These are phyloP conservation scores for Sminthurides bifidus DNA, from an alignment of 1,140 invertebrate species.

Conservation along the genomic window DNA sequence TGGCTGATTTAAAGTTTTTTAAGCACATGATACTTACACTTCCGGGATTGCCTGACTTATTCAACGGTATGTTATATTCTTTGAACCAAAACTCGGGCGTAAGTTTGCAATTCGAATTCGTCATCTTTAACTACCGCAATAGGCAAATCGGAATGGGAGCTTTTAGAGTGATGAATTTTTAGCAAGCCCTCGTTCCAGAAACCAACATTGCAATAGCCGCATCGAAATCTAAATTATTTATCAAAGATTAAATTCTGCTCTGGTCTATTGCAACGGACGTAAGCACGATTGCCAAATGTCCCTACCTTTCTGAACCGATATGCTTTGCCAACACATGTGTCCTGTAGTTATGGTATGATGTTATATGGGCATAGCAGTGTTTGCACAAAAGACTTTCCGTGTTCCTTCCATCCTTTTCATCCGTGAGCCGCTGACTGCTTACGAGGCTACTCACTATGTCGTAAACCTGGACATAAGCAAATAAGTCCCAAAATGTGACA, in stretches of 20 bases:
- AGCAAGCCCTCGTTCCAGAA: conserved; percentile 22
- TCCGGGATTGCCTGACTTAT: conserved; percentile 5
- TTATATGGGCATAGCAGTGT: conserved; percentile 37
- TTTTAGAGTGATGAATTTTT: conserved; percentile 12
- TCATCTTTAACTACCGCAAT: conserved; percentile 1
- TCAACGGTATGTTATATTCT: conserved; percentile 16
- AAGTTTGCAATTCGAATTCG: conserved; percentile 10
- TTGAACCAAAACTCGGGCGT: conserved; percentile 19
- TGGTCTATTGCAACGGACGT: conserved; percentile 34
- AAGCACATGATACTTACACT: neutral
- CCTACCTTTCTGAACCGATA: conserved; percentile 28
- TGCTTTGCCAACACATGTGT: conserved; percentile 38
- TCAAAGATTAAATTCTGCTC: neutral
- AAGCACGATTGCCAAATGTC: conserved; percentile 33
- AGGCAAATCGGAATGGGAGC: conserved; percentile 9
- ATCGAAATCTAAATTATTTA: conserved; percentile 34
- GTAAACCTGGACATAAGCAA: too few species aligned
- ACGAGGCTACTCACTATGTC: neutral
- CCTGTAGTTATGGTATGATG: conserved; percentile 36
- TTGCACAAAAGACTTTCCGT: conserved; percentile 33
- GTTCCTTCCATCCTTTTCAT: conserved; percentile 5
- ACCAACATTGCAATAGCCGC: conserved; percentile 36
- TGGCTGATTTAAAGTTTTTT: too few species aligned
- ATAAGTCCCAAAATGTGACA: too few species aligned
- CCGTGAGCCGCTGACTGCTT: neutral